Evolutionary conservation across 1,140 invertebrate genomes (phyloP).

Genomic region (Lepidotrigona ventralis): DNA sequence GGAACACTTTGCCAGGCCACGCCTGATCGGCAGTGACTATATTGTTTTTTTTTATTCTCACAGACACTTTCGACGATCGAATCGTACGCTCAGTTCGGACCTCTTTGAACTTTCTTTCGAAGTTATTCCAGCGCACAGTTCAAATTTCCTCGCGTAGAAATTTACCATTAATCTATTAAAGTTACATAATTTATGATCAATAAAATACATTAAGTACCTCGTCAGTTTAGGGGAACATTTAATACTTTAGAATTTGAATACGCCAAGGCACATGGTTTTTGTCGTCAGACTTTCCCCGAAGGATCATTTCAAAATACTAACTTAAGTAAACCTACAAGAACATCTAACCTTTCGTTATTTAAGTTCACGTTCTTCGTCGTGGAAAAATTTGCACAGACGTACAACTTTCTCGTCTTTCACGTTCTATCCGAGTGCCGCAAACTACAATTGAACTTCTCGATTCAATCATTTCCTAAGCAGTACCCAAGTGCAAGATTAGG

Average conservation of each 20-base stretch:
- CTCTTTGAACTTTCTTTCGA: background rate
- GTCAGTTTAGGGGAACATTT: background rate
- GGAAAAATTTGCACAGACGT: background rate
- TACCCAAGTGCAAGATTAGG: background rate
- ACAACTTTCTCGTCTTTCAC: background rate
- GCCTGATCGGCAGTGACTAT: conserved; percentile 58
- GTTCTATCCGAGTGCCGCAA: too few relatives aligned
- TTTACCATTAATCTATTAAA: background rate
- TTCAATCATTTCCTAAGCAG: background rate
- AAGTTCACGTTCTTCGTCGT: background rate
- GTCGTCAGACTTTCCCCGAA: background rate
- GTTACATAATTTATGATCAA: background rate
- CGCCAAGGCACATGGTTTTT: background rate
- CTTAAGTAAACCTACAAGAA: background rate
- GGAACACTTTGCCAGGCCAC: conserved; percentile 60
- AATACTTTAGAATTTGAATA: background rate
- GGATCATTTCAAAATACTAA: background rate
- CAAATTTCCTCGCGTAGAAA: background rate
- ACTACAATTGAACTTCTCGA: background rate
- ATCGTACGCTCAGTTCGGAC: conserved; percentile 1
- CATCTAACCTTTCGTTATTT: background rate
- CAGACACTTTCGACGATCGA: conserved; percentile 29
- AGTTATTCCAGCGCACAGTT: background rate
- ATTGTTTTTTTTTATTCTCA: background rate
- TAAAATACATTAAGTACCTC: background rate